A percentile compares a stretch with the other conserved stretches of the same genome.
Conservation (phyloP, 2,888 invertebrate genomes). For the Copidosoma aretas region DNA sequence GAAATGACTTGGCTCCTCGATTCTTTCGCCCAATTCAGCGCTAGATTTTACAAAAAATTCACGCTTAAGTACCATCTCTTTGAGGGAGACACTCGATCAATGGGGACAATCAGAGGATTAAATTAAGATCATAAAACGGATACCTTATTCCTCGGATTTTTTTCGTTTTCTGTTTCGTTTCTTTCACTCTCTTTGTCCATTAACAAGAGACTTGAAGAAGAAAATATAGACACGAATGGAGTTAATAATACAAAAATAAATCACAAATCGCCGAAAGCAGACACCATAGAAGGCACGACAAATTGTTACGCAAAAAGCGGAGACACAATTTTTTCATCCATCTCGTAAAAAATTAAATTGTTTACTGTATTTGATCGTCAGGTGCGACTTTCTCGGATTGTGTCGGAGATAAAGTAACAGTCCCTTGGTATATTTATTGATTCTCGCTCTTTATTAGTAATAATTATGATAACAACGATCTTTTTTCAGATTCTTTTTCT, state of each 20-base stretch:
- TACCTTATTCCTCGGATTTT: no score
- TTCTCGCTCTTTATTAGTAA: not conserved
- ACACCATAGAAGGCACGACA: conserved; percentile 60
- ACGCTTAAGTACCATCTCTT: conserved; percentile 16
- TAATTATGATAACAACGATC: not conserved
- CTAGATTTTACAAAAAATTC: no score
- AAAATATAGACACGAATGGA: conserved; percentile 7
- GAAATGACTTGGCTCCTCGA: conserved; percentile 40
- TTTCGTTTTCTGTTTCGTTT: not conserved
- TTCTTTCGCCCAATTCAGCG: conserved; percentile 5
- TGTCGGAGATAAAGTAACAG: not conserved
- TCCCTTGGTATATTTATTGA: not conserved
- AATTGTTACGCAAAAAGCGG: conserved; percentile 55
- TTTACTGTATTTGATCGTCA: not conserved
- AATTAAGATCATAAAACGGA: no score
- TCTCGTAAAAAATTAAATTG: conserved; percentile 35
- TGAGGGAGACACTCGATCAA: conserved; percentile 12
- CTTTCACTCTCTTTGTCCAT: not conserved
- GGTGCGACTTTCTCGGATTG: not conserved
- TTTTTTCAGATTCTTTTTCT: not conserved
- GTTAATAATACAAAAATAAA: conserved; percentile 50
- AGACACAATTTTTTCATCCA: conserved; percentile 30
- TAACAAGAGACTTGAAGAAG: not conserved
- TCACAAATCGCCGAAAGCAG: conserved; percentile 56
- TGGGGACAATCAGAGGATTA: not conserved